Evolutionary conservation across 1,140 invertebrate genomes (phyloP).

Genomic region (Drosophila pallidifrons): DNA sequence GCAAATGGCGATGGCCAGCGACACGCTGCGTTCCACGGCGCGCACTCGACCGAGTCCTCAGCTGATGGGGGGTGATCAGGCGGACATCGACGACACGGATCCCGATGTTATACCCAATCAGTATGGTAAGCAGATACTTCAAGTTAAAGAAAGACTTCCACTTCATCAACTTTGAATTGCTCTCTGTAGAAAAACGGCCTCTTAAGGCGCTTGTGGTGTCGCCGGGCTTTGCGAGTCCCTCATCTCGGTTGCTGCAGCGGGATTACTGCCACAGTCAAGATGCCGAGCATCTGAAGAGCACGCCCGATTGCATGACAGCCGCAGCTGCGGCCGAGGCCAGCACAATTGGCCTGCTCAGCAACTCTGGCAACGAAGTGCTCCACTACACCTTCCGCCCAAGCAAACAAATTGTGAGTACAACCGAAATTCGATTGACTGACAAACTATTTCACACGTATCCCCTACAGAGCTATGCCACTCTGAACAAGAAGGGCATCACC

Average conservation of each 20-base stretch:
- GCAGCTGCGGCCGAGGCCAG: slow-evolving; percentile 44
- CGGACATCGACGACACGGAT: slow-evolving; percentile 88
- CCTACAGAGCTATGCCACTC: slow-evolving; percentile 83
- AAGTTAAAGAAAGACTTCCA: neutral
- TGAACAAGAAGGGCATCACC: slow-evolving; percentile 83
- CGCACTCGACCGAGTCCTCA: slow-evolving; percentile 72
- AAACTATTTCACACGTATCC: neutral
- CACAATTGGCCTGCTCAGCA: slow-evolving; percentile 70
- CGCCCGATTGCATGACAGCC: slow-evolving; percentile 41
- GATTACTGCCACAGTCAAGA: slow-evolving; percentile 70
- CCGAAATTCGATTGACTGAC: neutral
- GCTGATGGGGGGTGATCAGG: slow-evolving; percentile 85
- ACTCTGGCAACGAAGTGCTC: slow-evolving; percentile 80
- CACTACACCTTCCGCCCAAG: slow-evolving; percentile 84
- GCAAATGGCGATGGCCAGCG: slow-evolving; percentile 47
- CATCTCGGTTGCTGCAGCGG: slow-evolving; percentile 76
- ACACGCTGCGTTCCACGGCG: slow-evolving; percentile 71
- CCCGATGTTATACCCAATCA: slow-evolving; percentile 94
- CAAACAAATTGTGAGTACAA: slow-evolving; percentile 84
- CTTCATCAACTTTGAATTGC: neutral
- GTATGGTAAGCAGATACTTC: slow-evolving; percentile 88
- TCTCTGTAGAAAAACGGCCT: slow-evolving; percentile 77
- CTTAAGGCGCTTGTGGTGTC: slow-evolving; percentile 74
- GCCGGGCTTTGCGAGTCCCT: slow-evolving; percentile 80
- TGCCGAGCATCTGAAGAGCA: slow-evolving; percentile 57